A percentile compares a stretch with the other conserved stretches of the same genome.
These are phyloP conservation scores for Erpobdella octoculata DNA, from an alignment of 2,888 invertebrate species.

Conservation along the genomic window DNA sequence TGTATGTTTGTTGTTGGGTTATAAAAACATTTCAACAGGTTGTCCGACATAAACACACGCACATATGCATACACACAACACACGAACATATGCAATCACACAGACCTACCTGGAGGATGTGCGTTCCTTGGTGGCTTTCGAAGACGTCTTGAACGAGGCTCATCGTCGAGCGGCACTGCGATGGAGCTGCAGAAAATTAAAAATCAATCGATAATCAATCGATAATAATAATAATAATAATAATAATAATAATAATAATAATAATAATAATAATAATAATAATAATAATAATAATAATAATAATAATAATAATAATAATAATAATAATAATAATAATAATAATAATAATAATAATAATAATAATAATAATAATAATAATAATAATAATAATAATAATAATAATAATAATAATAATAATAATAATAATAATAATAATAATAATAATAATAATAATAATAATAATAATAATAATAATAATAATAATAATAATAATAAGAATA, in stretches of 20 bases:
- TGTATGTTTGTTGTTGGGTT: too few species aligned
- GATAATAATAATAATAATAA: too few species aligned
- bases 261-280: background rate
- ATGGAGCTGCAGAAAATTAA: conserved; percentile 40
- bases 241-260: background rate
- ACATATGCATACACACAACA: too few species aligned
- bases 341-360: background rate
- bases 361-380: background rate
- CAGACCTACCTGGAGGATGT: conserved; percentile 90
- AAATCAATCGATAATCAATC: background rate
- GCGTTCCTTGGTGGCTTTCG: conserved; percentile 92
- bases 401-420: too few species aligned
- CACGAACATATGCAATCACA: too few species aligned
- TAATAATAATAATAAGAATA: too few species aligned
- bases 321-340: background rate
- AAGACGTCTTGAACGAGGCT: conserved; percentile 63
- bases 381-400: too few species aligned
- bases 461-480: too few species aligned
- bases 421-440: too few species aligned
- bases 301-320: background rate
- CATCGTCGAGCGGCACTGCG: conserved; percentile 42
- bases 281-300: background rate
- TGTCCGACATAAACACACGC: too few species aligned
- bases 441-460: too few species aligned
- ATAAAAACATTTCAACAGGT: too few species aligned